Base-by-base conservation (phyloP, 2,797 vertebrate genomes). In the Perodicticus potto region DNA sequence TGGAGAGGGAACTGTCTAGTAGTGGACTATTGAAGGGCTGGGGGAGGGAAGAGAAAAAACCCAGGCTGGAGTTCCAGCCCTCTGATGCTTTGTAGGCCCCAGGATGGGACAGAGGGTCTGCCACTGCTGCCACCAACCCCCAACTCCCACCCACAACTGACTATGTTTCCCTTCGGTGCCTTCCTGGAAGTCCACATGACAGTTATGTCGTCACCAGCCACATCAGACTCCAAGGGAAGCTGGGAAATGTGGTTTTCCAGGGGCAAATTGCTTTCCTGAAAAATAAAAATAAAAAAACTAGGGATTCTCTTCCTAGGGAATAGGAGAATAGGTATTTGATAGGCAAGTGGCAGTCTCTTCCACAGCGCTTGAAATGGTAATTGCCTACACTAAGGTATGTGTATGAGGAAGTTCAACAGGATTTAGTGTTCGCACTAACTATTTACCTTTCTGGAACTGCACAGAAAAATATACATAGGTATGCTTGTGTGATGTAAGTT, bases 301-400 rank as follows among this genome's bases (percentile, higher is more conserved):
- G 22, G 61, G 20, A 27, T 69, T 86, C 87, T 87, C 55, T 87
- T 77, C 74, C 55, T 84, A 90, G 90, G 76, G n/a, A 86, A 80
- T 32, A 34, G 10, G 59, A 49, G 32, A 70, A 45, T 1, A 59
- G 83, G 23, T 55, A 73, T 10, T 45, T 91, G 80, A 65, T 86
- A 49, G 53, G 55, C 49, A 32, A 37, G 14, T 59, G 34, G 29
- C 80, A 82, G 23, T 83, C 19, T 91, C 49, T 87, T 67, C 49
- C 49, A 45, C 13, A 70, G 73, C 25, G 45, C 76, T 67, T 74
- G 23, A 59, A 76, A 85, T n/a, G 32, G 69, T 25, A 45, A 57
- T 61, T 67, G 69, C 61, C 87, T 59, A 17, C 61, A 43, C 22
- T 29, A 76, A 67, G 65, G 55, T 57, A 16, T 65, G 29, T 45